Percentiles rank a stretch among this genome's conserved stretches.
These are phyloP conservation scores for Pygathrix nemaeus DNA, from an alignment of 2,113 vertebrate species.

Conservation along the genomic window DNA sequence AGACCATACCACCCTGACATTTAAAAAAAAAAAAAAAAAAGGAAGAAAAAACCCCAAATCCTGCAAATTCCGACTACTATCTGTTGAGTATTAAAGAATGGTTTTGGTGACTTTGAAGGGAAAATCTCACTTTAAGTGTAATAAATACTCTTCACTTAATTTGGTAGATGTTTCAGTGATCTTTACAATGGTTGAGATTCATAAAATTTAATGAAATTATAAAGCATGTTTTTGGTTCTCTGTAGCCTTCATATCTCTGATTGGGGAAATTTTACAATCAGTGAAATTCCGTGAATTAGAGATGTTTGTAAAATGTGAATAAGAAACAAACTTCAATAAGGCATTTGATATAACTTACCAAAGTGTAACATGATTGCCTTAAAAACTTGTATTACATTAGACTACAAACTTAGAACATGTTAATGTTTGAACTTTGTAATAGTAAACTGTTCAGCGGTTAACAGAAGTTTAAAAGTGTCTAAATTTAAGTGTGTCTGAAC, in stretches of 20 bases:
- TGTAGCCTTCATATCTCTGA: slow-evolving; percentile 6
- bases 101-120: neutral
- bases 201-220: slow-evolving; percentile 31
- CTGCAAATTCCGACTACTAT: slow-evolving; percentile 47
- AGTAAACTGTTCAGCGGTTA: slow-evolving; percentile 12
- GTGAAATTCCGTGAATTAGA: slow-evolving; percentile 41
- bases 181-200: slow-evolving; percentile 13
- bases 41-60: neutral
- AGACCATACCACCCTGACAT: slow-evolving; percentile 47
- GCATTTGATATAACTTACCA: slow-evolving; percentile 10
- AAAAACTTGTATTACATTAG: neutral
- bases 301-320: slow-evolving; percentile 44
- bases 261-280: slow-evolving; percentile 41
- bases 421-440: slow-evolving; percentile 44
- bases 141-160: slow-evolving; percentile 25
- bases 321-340: slow-evolving; percentile 27
- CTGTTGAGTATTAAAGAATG: slow-evolving; percentile 50
- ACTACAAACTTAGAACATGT: neutral
- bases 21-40: slow-evolving; percentile 35
- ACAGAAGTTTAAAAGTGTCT: slow-evolving; percentile 14
- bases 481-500: neutral
- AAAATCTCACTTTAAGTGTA: slow-evolving; percentile 43
- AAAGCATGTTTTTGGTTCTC: slow-evolving; percentile 11
- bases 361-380: slow-evolving; percentile 3
- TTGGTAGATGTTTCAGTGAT: slow-evolving; percentile 41